Conservation (phyloP, 1,140 invertebrate species). For the Eubasilissa regina region DNA sequence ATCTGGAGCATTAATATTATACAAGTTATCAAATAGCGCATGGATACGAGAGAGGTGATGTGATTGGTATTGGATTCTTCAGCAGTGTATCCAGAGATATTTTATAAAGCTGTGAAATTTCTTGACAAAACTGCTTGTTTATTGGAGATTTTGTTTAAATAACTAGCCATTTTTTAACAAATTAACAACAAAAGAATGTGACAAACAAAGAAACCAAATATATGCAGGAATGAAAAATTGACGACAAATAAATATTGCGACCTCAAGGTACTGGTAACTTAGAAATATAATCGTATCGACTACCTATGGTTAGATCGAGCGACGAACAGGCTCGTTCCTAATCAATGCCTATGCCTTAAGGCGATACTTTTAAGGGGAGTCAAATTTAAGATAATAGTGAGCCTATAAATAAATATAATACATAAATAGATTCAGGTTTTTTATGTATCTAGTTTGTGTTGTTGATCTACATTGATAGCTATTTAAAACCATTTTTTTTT, state of each 20-base stretch:
- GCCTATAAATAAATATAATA: too few relatives aligned
- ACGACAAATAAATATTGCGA: neutral
- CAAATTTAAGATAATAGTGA: too few relatives aligned
- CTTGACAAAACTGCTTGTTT: conserved; percentile 34
- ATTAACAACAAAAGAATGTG: neutral
- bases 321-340: too few relatives aligned
- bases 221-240: neutral
- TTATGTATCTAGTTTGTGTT: too few relatives aligned
- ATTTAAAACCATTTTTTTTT: too few relatives aligned
- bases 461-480: too few relatives aligned
- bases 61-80: conserved; percentile 40
- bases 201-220: conserved; percentile 4
- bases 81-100: conserved; percentile 3
- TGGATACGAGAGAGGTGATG: conserved; percentile 65
- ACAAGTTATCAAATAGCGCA: conserved; percentile 67
- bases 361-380: too few relatives aligned
- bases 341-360: too few relatives aligned
- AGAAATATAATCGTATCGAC: too few relatives aligned
- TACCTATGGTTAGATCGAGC: too few relatives aligned
- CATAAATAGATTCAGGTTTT: too few relatives aligned
- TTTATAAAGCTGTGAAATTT: conserved; percentile 22
- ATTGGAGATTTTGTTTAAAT: conserved; percentile 42
- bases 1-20: conserved; percentile 75
- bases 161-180: conserved; percentile 34
- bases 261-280: neutral